A percentile compares a stretch with the other conserved stretches of the same genome.
phyloP scores from a whole-genome alignment of 2,113 vertebrate species.

The Rana temporaria region DNA sequence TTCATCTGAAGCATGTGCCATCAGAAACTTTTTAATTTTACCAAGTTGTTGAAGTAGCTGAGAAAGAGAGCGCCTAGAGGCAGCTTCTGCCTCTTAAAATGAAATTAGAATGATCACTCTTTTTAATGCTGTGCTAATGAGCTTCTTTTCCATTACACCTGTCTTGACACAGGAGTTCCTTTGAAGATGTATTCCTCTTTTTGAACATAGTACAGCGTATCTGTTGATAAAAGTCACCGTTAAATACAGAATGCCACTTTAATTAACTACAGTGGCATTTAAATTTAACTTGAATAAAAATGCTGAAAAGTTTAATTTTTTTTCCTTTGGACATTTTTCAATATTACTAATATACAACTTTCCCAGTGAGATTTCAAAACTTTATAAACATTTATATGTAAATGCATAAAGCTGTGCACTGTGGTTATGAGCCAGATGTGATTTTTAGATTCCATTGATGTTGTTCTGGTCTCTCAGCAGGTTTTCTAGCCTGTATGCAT shows the following conservation, averaged over 20 bases:
- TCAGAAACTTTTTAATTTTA: constrained; percentile 24
- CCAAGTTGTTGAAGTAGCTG: constrained; percentile 3
- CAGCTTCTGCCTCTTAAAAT: constrained; percentile 30
- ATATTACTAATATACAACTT: not conserved
- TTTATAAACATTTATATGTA: not conserved
- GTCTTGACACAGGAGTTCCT: constrained; percentile 1
- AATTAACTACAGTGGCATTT: constrained; percentile 16
- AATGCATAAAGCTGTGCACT: not conserved
- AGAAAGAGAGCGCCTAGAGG: constrained; percentile 8
- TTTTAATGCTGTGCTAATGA: constrained; percentile 53
- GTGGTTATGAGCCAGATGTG: no score
- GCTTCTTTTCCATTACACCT: constrained; percentile 48
- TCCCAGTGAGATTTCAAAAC: no score
- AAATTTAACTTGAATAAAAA: not conserved
- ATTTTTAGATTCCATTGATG: no score
- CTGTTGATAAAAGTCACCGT: constrained; percentile 9
- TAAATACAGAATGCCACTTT: constrained; percentile 11
- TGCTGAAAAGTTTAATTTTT: not conserved
- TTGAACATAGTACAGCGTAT: constrained; percentile 10
- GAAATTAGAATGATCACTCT: constrained; percentile 47
- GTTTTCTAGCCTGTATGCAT: no score
- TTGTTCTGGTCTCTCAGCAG: no score
- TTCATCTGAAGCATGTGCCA: constrained; percentile 16
- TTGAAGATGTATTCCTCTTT: constrained; percentile 40
- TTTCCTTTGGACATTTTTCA: not conserved